Percentiles rank a stretch among this genome's conserved stretches.
Evolutionary conservation across 2,113 vertebrate species (phyloP).

Genomic region (Capreolus pygargus): DNA sequence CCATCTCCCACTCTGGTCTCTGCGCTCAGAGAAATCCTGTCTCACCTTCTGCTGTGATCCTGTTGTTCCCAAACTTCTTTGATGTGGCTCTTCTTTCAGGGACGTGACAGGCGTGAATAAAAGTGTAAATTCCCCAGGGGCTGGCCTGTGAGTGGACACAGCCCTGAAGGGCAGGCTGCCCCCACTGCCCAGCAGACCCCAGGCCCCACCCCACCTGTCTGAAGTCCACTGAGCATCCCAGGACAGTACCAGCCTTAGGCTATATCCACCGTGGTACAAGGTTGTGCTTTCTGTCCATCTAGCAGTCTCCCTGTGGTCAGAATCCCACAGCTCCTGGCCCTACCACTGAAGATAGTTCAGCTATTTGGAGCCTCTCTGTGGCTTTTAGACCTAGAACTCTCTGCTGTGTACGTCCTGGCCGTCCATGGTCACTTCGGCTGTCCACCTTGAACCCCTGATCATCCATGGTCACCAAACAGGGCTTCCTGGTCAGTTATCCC

Average conservation of each 20-base stretch:
- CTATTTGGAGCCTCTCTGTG: neutral
- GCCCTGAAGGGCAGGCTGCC: too few relatives aligned
- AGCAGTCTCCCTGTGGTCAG: neutral
- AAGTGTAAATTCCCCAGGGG: neutral
- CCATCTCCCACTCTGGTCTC: neutral
- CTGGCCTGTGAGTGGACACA: neutral
- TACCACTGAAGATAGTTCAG: too few relatives aligned
- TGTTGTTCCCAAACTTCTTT: neutral
- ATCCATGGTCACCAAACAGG: accelerated
- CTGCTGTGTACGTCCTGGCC: neutral
- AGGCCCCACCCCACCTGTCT: neutral
- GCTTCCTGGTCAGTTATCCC: neutral
- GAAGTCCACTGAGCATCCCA: accelerated
- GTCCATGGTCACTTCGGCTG: accelerated
- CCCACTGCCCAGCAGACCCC: accelerated
- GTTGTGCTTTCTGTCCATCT: neutral
- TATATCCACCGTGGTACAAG: neutral
- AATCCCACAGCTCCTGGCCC: neutral
- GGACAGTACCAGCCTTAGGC: accelerated
- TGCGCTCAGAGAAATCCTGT: neutral
- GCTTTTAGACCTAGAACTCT: neutral
- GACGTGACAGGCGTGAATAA: neutral
- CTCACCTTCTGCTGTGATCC: neutral
- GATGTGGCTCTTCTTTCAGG: neutral
- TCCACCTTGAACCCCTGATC: neutral